Percentiles rank a stretch among this genome's conserved stretches.
Conservation (phyloP, 2,888 invertebrate species). For the Pteria penguin region DNA sequence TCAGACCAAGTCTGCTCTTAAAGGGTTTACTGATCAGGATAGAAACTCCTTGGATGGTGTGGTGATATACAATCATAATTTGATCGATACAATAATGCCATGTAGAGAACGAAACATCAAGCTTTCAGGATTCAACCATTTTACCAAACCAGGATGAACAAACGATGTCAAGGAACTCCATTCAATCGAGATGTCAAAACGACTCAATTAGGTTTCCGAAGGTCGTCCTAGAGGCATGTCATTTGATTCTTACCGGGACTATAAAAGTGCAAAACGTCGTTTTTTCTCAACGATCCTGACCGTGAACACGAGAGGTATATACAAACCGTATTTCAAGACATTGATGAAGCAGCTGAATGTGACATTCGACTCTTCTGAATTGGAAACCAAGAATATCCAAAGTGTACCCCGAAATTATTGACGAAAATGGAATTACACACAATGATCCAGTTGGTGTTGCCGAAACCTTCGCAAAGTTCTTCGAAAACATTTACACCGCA, state of each 20-base stretch:
- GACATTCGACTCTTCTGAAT: background rate
- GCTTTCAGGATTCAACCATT: background rate
- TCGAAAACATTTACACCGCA: background rate
- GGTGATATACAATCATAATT: no score
- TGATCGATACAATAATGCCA: no score
- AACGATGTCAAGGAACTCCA: background rate
- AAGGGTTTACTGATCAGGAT: no score
- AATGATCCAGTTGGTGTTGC: background rate
- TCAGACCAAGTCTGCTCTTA: background rate
- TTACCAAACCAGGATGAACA: background rate
- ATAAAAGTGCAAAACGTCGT: background rate
- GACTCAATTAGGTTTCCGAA: background rate
- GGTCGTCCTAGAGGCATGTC: background rate
- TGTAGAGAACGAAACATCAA: background rate
- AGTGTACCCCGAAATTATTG: background rate
- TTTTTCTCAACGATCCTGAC: background rate
- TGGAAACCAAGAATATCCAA: background rate
- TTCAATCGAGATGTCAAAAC: background rate
- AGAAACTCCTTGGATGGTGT: no score
- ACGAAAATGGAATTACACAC: background rate
- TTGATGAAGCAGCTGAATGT: constrained; percentile 5
- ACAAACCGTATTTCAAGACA: background rate
- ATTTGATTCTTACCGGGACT: background rate
- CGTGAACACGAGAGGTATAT: background rate
- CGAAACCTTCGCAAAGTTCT: background rate